A percentile compares a stretch with the other conserved stretches of the same genome.
These are phyloP conservation scores for Charanyca ferruginea DNA, from an alignment of 2,888 invertebrate species.

Conservation along the genomic window DNA sequence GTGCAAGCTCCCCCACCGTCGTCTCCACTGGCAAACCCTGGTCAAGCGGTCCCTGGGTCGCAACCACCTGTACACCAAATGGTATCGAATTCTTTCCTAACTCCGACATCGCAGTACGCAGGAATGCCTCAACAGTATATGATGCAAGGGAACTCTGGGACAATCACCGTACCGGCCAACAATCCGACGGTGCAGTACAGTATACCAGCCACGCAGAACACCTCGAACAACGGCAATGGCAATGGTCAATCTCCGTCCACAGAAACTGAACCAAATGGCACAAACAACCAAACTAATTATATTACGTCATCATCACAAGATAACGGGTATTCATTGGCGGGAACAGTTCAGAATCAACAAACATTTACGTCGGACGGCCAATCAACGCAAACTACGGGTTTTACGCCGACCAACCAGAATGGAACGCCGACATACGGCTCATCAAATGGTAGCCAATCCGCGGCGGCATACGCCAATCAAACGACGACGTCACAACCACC, in stretches of 20 bases:
- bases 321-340: conserved; percentile 75
- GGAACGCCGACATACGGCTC: conserved; percentile 76
- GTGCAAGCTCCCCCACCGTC: conserved; percentile 83
- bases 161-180: conserved; percentile 76
- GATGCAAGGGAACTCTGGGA: conserved; percentile 81
- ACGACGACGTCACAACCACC: conserved; percentile 79
- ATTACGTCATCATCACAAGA: conserved; percentile 88
- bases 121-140: conserved; percentile 84
- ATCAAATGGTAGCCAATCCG: conserved; percentile 75
- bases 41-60: conserved; percentile 75
- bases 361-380: conserved; percentile 77
- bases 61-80: conserved; percentile 83
- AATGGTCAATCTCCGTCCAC: conserved; percentile 75
- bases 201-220: conserved; percentile 75
- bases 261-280: conserved; percentile 79
- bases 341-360: conserved; percentile 77
- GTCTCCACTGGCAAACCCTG: conserved; percentile 76
- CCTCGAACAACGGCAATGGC: conserved; percentile 79
- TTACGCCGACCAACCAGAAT: conserved; percentile 74
- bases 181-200: conserved; percentile 83
- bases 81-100: conserved; percentile 80
- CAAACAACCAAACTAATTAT: conserved; percentile 82
- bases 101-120: conserved; percentile 83
- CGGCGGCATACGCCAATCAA: conserved; percentile 74
- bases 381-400: conserved; percentile 75